A percentile compares a stretch with the other conserved stretches of the same genome.
Conservation (phyloP, 2,797 vertebrate species). For the Poecile montanus region DNA sequence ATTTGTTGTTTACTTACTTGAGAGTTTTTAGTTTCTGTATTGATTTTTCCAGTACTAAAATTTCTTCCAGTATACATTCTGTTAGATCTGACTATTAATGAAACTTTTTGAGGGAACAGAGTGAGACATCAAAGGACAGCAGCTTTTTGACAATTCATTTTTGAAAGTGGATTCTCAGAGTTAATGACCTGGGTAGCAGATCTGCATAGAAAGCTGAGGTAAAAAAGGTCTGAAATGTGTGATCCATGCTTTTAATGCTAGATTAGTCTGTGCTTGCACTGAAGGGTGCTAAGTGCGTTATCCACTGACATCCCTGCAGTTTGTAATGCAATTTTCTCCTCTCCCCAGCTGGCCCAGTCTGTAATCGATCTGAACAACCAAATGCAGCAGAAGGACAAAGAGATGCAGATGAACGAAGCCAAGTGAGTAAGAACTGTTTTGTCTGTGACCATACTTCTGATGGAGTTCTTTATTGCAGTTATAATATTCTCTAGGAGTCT, state of each 20-base stretch:
- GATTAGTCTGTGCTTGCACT: neutral
- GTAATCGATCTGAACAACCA: slow-evolving; percentile 96
- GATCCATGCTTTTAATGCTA: neutral
- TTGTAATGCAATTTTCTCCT: neutral
- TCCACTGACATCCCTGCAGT: neutral
- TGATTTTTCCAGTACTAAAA: neutral
- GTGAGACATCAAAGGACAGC: neutral
- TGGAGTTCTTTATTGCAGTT: neutral
- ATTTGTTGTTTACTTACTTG: neutral
- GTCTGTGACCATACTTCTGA: neutral
- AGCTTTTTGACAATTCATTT: neutral
- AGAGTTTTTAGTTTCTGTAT: neutral
- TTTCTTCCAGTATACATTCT: neutral
- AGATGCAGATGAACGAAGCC: slow-evolving; percentile 93
- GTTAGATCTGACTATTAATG: neutral
- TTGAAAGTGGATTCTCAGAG: neutral
- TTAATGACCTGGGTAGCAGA: neutral
- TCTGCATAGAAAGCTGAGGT: neutral
- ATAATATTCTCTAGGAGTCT: neutral
- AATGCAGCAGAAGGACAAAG: slow-evolving; percentile 94
- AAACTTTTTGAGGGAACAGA: neutral
- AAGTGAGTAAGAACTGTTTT: slow-evolving; percentile 79
- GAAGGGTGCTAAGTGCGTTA: neutral
- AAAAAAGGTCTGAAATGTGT: neutral
- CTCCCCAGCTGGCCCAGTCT: slow-evolving; percentile 87